These are phyloP conservation scores for Lagopus muta DNA, from an alignment of 2,113 vertebrate species.

Conservation along the genomic window DNA sequence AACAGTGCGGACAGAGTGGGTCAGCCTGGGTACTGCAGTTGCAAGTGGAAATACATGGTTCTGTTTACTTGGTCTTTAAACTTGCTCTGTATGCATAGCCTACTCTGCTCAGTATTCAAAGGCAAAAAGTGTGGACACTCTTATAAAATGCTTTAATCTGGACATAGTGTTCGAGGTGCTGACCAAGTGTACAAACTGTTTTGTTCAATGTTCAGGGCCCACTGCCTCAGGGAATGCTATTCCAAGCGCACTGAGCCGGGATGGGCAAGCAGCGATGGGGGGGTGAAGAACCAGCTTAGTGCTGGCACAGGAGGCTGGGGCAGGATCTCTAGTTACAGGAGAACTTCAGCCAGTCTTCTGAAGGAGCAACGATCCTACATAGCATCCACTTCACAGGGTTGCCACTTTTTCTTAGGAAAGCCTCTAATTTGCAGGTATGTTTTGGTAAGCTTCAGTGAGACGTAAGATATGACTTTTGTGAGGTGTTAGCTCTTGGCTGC, in stretches of 20 bases:
- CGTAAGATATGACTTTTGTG: background rate
- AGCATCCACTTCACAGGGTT: background rate
- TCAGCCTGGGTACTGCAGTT: background rate
- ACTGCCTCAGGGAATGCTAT: background rate
- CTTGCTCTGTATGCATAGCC: background rate
- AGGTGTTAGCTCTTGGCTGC: background rate
- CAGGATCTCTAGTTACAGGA: background rate
- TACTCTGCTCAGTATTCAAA: background rate
- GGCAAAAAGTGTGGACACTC: background rate
- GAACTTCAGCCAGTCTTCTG: background rate
- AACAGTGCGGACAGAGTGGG: background rate
- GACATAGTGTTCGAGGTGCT: slow-evolving; percentile 1
- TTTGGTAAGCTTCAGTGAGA: background rate
- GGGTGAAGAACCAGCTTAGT: background rate
- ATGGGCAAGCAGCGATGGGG: background rate
- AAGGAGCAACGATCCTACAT: background rate
- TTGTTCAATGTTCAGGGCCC: background rate
- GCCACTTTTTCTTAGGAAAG: background rate
- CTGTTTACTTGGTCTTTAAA: background rate
- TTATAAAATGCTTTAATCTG: background rate
- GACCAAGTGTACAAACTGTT: slow-evolving; percentile 4
- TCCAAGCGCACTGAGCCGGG: background rate
- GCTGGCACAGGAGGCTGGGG: background rate
- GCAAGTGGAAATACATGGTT: background rate
- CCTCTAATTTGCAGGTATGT: background rate